Conservation (phyloP, 2,797 vertebrate genomes). For the Threskiornis aethiopicus region DNA sequence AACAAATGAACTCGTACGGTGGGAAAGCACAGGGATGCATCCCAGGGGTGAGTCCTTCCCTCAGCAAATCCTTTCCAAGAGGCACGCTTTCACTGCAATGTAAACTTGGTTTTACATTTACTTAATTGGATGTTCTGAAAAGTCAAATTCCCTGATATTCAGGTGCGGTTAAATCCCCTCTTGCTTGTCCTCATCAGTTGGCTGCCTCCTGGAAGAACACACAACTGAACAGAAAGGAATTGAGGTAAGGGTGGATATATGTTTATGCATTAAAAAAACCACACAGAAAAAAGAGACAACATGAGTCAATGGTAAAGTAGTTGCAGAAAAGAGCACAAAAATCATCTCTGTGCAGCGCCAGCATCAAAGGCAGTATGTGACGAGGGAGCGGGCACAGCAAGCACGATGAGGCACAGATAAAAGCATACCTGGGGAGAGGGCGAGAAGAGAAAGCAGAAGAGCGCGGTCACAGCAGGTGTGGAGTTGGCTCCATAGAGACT, state of each 20-base stretch:
- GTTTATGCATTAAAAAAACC: not conserved
- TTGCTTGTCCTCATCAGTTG: too few relatives aligned
- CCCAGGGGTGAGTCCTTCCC: not conserved
- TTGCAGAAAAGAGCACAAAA: not conserved
- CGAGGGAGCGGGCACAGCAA: not conserved
- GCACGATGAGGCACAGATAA: not conserved
- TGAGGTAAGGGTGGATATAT: not conserved
- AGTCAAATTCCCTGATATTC: not conserved
- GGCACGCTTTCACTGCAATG: fast-evolving
- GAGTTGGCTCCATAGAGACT: not conserved
- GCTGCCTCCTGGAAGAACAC: not conserved
- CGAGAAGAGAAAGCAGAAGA: not conserved
- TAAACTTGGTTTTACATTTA: not conserved
- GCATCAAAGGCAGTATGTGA: not conserved
- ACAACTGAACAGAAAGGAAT: fast-evolving
- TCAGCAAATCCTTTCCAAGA: not conserved
- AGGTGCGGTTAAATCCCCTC: not conserved
- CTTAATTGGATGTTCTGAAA: not conserved
- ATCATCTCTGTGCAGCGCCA: not conserved
- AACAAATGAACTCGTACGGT: not conserved
- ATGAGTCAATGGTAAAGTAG: not conserved
- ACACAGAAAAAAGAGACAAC: not conserved
- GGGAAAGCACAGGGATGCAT: not conserved
- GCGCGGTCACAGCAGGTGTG: not conserved
- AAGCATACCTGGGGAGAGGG: not conserved